These are phyloP conservation scores for Sinonovacula constricta DNA, from an alignment of 1,140 invertebrate genomes.

Conservation along the genomic window DNA sequence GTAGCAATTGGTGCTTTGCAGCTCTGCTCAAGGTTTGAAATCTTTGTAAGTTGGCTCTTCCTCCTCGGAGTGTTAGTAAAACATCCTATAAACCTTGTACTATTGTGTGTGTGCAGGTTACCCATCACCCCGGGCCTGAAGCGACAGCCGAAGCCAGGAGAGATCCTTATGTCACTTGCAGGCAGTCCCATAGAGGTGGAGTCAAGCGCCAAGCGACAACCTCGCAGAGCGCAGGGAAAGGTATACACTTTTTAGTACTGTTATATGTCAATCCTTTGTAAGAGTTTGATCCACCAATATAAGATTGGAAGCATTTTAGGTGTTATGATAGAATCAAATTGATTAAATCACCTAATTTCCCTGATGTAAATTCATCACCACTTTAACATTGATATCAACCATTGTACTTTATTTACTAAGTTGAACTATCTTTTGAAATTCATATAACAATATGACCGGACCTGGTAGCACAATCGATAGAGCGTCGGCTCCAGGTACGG, in stretches of 20 bases:
- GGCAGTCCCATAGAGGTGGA: slow-evolving; percentile 17
- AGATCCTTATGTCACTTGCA: slow-evolving; percentile 20
- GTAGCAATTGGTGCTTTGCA: too few species aligned
- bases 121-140: slow-evolving; percentile 25
- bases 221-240: background rate
- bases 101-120: too few species aligned
- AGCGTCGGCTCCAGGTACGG: too few species aligned
- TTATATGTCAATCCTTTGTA: too few species aligned
- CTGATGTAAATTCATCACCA: background rate
- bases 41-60: too few species aligned
- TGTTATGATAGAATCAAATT: background rate
- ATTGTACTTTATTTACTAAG: background rate
- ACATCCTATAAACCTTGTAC: background rate
- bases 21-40: too few species aligned
- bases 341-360: background rate
- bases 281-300: too few species aligned
- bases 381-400: background rate
- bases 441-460: too few species aligned
- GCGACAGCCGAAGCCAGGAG: slow-evolving; percentile 13
- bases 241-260: background rate
- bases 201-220: background rate
- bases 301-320: background rate
- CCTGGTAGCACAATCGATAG: too few species aligned
- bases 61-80: background rate
- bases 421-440: too few species aligned